Percentiles rank a stretch among this genome's conserved stretches.
phyloP scores from a whole-genome alignment of 2,888 invertebrate species.

The Tenthredo notha region DNA sequence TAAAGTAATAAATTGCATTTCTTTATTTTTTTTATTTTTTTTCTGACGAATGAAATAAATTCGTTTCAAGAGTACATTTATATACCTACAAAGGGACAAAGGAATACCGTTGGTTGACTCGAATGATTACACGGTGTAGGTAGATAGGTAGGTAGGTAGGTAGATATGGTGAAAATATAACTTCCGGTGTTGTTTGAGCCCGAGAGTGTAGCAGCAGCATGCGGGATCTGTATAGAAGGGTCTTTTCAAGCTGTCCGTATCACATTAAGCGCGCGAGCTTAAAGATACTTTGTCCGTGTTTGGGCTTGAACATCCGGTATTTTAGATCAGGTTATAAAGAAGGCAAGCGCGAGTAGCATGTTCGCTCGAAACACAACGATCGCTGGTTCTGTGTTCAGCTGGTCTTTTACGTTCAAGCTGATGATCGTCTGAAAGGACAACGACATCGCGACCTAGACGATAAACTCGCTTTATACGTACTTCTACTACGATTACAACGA shows the following conservation, averaged over 20 bases:
- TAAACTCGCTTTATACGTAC: constrained; percentile 29
- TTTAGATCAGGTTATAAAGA: constrained; percentile 51
- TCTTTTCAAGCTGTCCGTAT: constrained; percentile 15
- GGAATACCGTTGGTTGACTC: constrained; percentile 13
- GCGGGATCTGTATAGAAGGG: constrained; percentile 40
- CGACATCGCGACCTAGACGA: constrained; percentile 50
- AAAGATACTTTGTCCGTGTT: constrained; percentile 53
- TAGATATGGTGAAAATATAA: constrained; percentile 40
- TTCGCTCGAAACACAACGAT: constrained; percentile 34
- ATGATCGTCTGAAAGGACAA: constrained; percentile 45
- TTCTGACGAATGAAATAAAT: not conserved
- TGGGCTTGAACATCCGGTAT: constrained; percentile 48
- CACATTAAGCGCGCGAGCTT: constrained; percentile 12
- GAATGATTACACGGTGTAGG: constrained; percentile 7
- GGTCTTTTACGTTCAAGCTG: constrained; percentile 26
- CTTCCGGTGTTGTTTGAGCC: constrained; percentile 18
- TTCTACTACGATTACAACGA: not conserved
- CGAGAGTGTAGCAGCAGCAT: constrained; percentile 13
- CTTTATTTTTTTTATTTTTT: not conserved
- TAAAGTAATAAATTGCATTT: not conserved
- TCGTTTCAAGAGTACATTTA: not conserved
- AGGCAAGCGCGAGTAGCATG: constrained; percentile 14
- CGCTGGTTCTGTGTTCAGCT: not conserved
- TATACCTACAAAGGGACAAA: constrained; percentile 17
- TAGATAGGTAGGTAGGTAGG: not conserved